Conservation (phyloP, 2,888 invertebrate species). For the Mythimna pallens region DNA sequence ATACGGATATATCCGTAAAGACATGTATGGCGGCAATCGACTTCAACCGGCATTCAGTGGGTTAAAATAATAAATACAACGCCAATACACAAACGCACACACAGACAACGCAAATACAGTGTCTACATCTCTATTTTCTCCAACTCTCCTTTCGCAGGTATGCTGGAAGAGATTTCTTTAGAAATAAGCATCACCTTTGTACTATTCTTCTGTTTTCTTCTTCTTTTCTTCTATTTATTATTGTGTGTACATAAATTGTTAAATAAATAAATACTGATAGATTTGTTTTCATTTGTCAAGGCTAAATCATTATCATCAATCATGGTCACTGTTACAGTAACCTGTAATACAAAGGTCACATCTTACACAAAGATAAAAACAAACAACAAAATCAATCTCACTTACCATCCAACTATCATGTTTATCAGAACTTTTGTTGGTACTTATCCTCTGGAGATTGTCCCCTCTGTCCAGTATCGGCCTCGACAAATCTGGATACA, state of each 20-base stretch:
- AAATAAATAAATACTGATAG: neutral
- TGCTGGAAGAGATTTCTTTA: no score
- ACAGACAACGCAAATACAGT: no score
- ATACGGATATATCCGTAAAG: no score
- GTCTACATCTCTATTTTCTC: no score
- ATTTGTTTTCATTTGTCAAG: constrained; percentile 9
- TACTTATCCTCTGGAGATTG: constrained; percentile 32
- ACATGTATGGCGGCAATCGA: no score
- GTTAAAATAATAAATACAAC: neutral
- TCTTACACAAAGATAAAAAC: constrained; percentile 15
- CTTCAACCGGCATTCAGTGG: no score
- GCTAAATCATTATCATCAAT: neutral
- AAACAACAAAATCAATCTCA: constrained; percentile 32
- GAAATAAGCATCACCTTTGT: no score
- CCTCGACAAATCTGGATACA: constrained; percentile 80
- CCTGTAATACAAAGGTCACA: constrained; percentile 10
- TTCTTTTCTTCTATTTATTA: no score
- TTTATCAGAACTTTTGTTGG: constrained; percentile 54
- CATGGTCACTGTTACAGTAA: neutral
- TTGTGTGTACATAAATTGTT: no score
- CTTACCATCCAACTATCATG: constrained; percentile 44
- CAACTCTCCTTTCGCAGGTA: no score
- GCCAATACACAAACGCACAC: no score
- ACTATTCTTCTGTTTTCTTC: no score
- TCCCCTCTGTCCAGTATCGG: constrained; percentile 55